These are phyloP conservation scores for Tonatia bakeri DNA, from an alignment of 2,113 vertebrate species.

Conservation along the genomic window DNA sequence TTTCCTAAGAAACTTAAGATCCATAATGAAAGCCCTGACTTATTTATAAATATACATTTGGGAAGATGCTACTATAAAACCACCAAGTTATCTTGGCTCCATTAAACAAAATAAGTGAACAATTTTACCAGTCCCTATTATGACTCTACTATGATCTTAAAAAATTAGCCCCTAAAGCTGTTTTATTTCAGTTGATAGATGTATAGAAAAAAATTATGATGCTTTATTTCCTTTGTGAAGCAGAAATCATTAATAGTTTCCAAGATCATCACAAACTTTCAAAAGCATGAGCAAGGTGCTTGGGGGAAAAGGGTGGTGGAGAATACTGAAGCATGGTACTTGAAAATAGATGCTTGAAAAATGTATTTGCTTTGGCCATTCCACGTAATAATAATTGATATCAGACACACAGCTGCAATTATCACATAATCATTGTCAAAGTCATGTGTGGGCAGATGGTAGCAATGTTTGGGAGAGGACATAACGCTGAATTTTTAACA, in stretches of 20 bases:
- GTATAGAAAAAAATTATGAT: neutral
- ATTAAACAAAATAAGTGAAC: slow-evolving; percentile 46
- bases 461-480: slow-evolving; percentile 53
- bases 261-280: neutral
- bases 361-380: slow-evolving; percentile 28
- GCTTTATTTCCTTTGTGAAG: neutral
- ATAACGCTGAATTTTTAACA: slow-evolving; percentile 71
- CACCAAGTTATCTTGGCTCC: neutral
- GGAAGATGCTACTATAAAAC: neutral
- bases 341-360: slow-evolving; percentile 29
- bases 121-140: neutral
- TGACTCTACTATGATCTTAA: neutral
- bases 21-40: neutral
- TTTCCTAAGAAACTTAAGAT: neutral
- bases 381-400: slow-evolving; percentile 47
- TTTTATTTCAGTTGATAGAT: neutral
- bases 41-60: slow-evolving; percentile 33
- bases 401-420: slow-evolving; percentile 59
- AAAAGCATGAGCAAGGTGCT: neutral
- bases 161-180: neutral
- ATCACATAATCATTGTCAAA: slow-evolving; percentile 62
- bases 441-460: slow-evolving; percentile 68
- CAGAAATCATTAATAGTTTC: neutral
- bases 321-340: neutral
- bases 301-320: neutral